Conservation (phyloP, 2,797 vertebrate species). For the Lates japonicus region DNA sequence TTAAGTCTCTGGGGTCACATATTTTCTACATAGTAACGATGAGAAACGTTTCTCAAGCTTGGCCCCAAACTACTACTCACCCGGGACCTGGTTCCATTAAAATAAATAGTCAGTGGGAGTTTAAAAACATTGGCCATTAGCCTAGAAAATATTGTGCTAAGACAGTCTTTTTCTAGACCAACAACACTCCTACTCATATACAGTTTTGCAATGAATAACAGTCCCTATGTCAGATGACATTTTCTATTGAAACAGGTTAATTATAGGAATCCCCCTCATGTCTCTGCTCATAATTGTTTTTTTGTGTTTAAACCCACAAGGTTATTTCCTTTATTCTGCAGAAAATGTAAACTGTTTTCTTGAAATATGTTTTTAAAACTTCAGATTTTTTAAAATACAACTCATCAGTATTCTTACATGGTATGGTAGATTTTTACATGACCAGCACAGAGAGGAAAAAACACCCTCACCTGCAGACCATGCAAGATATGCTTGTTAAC, state of each 20-base stretch:
- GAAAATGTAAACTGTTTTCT: neutral
- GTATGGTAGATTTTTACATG: too few species aligned
- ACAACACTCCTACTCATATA: neutral
- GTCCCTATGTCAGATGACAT: neutral
- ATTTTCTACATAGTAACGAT: neutral
- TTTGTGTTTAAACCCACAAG: neutral
- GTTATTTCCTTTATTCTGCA: neutral
- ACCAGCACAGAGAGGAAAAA: neutral
- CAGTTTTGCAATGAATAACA: constrained; percentile 18
- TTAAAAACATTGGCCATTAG: neutral
- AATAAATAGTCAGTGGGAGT: neutral
- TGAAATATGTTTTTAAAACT: neutral
- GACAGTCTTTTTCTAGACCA: constrained; percentile 6
- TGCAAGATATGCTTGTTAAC: neutral
- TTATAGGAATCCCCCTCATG: constrained; percentile 1
- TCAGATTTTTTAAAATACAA: neutral
- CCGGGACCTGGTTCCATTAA: neutral
- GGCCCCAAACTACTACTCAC: neutral
- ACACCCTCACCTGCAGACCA: neutral
- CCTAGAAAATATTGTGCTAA: neutral
- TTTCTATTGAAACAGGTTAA: constrained; percentile 8
- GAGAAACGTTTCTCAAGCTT: neutral
- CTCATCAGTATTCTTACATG: neutral
- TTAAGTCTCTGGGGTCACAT: neutral
- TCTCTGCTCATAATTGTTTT: constrained; percentile 1